phyloP scores from a whole-genome alignment of 92 coral and sea anemone species.

The Epizoanthus fatuus region DNA sequence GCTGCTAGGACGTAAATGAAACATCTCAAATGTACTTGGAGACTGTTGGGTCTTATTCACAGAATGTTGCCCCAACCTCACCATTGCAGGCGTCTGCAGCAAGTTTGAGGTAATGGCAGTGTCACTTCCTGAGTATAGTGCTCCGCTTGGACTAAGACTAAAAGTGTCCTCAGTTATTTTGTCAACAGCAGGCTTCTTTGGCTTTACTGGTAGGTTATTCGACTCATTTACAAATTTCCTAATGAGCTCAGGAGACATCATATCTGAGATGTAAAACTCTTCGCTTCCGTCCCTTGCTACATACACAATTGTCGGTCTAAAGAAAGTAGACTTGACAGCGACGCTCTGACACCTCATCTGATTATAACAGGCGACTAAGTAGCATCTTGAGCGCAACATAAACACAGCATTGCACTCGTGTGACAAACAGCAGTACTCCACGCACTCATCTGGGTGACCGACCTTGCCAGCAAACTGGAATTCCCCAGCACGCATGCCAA shows the following conservation, averaged over 20 bases:
- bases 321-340: conserved; percentile 75
- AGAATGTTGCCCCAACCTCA: not conserved
- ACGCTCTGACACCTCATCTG: conserved; percentile 79
- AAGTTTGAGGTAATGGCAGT: not conserved
- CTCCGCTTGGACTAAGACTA: not conserved
- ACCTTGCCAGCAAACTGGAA: conserved; percentile 83
- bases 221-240: not conserved
- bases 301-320: conserved; percentile 77
- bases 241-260: conserved; percentile 64
- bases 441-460: conserved; percentile 72
- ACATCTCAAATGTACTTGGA: not conserved
- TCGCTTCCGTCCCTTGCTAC: conserved; percentile 72
- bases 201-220: not conserved
- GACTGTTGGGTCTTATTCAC: not conserved
- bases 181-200: not conserved
- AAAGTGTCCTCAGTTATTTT: no score
- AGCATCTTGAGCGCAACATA: conserved; percentile 85
- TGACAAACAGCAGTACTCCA: conserved; percentile 80
- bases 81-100: not conserved
- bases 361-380: conserved; percentile 79
- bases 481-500: conserved; percentile 91
- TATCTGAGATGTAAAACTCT: conserved; percentile 54
- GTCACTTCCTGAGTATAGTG: not conserved
- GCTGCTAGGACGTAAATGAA: not conserved
- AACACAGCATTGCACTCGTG: conserved; percentile 85